Conservation (phyloP, 1,140 invertebrate species). For the Ganaspis sp. region DNA sequence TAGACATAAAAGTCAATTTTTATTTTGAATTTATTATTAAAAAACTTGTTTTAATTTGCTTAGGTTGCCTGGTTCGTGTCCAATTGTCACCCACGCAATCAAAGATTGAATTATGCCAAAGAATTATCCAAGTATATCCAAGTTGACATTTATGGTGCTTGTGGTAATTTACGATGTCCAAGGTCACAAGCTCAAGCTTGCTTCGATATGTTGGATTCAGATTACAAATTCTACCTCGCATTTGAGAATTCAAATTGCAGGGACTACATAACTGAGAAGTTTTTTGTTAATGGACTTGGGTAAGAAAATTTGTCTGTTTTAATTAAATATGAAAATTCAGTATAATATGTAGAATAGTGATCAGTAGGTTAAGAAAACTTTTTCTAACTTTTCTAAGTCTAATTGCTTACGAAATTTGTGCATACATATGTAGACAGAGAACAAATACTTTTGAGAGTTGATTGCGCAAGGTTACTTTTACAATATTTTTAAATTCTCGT, state of each 20-base stretch:
- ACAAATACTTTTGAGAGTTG: no score
- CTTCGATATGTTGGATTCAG: slow-evolving; percentile 92
- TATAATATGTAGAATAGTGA: no score
- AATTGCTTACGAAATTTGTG: no score
- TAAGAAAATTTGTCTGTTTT: slow-evolving; percentile 70
- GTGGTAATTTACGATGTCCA: slow-evolving; percentile 90
- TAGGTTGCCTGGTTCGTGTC: slow-evolving; percentile 98
- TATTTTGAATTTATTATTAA: no score
- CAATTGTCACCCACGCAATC: slow-evolving; percentile 94
- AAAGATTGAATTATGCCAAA: slow-evolving; percentile 90
- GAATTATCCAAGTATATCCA: slow-evolving; percentile 90
- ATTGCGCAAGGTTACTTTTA: no score
- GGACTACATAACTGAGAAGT: slow-evolving; percentile 98
- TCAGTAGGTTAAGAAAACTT: no score
- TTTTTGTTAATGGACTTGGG: slow-evolving; percentile 94
- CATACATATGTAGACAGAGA: no score
- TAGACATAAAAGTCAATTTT: no score
- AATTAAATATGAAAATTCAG: no score
- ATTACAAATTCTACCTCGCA: slow-evolving; percentile 98
- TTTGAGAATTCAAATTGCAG: slow-evolving; percentile 98
- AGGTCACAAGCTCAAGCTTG: slow-evolving; percentile 88
- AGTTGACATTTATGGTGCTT: slow-evolving; percentile 96
- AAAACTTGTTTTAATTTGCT: slow-evolving; percentile 43
- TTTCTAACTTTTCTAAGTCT: no score
- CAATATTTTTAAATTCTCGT: no score